Evolutionary conservation across 2,888 invertebrate species (phyloP), one percentile per base, ranked within the genome.

Genomic region (Lypha dubia): DNA sequence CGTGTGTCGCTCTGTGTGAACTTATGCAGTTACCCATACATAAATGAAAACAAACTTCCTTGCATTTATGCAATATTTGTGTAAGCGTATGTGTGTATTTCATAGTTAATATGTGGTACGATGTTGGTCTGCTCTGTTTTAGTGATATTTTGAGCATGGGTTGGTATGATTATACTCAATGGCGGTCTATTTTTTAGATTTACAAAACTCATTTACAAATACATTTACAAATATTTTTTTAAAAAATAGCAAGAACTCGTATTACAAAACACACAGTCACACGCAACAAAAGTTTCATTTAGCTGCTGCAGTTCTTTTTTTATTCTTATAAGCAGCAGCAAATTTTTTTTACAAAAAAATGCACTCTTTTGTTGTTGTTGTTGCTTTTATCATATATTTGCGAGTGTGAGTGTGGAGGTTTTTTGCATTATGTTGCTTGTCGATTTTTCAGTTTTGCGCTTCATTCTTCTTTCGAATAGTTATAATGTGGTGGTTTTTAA

Each of bases 401-500:
- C 17, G 17, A 70, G 9, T 74, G 38, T 58, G 38, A 60, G 65
- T 51, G 13, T 62, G 60, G 60, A 62, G 53, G 22, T 79, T 51
- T 49, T 51, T 79, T 71, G 44, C 63, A 58, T 32, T 44, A 56
- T 74, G 46, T 79, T 70, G 53, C 35, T 74, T 79, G 67, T 71
- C 76, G 76, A 51, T 85, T 84, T 84, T 79, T 85, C 70, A 65
- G 68, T 68, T 49, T 81, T 80, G 83, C 82, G 80, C 70, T 84
- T 81, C 86, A 85, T 79, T 73, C 79, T 83, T 83, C 65, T 83
- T 63, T 74, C 75, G 70, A 75, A 73, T 70, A 68, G 70, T 84
- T 63, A 73, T 83, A 68, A 79, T 67, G 84, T 86, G 83, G 86
- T 84, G 77, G 73, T 82, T 86, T 82, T 86, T 83, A 86, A 86